These are phyloP conservation scores for Mechanitis messenoides DNA, from an alignment of 2,888 invertebrate species.

Conservation along the genomic window DNA sequence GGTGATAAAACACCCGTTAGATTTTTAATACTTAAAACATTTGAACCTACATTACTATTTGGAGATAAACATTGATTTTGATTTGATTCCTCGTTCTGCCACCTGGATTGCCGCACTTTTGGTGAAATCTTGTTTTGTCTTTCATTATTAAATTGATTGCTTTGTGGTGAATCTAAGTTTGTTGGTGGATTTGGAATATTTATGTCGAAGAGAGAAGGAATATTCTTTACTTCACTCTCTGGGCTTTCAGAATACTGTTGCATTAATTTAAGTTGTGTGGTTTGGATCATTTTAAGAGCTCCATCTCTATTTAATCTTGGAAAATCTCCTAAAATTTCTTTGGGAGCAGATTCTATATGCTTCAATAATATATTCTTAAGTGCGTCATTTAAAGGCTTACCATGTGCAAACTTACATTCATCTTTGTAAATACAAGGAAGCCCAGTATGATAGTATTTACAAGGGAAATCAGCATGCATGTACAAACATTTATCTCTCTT, in stretches of 20 bases:
- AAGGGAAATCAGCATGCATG: slow-evolving; percentile 98
- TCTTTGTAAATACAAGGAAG: slow-evolving; percentile 87
- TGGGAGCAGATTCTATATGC: slow-evolving; percentile 93
- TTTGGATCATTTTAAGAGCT: slow-evolving; percentile 77
- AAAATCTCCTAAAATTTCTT: slow-evolving; percentile 93
- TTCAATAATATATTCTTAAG: slow-evolving; percentile 79
- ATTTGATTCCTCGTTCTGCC: slow-evolving; percentile 66
- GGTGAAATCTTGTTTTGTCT: slow-evolving; percentile 61
- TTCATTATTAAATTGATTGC: slow-evolving; percentile 53
- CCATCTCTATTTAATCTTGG: slow-evolving; percentile 88
- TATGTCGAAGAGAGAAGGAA: slow-evolving; percentile 69
- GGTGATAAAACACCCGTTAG: slow-evolving; percentile 75
- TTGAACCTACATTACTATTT: slow-evolving; percentile 44
- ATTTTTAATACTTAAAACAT: slow-evolving; percentile 76
- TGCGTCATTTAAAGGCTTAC: slow-evolving; percentile 88
- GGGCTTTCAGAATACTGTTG: slow-evolving; percentile 59
- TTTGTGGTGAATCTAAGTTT: slow-evolving; percentile 43
- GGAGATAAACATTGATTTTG: slow-evolving; percentile 49
- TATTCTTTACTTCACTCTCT: slow-evolving; percentile 55
- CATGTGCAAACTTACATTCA: slow-evolving; percentile 97
- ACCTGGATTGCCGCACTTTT: slow-evolving; percentile 70
- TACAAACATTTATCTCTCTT: slow-evolving; percentile 97
- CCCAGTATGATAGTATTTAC: slow-evolving; percentile 97
- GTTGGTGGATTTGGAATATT: slow-evolving; percentile 64
- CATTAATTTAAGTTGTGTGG: slow-evolving; percentile 63